Percentiles rank a stretch among this genome's conserved stretches.
Conservation (phyloP, 2,797 vertebrate species). For the Calcarius lapponicus region DNA sequence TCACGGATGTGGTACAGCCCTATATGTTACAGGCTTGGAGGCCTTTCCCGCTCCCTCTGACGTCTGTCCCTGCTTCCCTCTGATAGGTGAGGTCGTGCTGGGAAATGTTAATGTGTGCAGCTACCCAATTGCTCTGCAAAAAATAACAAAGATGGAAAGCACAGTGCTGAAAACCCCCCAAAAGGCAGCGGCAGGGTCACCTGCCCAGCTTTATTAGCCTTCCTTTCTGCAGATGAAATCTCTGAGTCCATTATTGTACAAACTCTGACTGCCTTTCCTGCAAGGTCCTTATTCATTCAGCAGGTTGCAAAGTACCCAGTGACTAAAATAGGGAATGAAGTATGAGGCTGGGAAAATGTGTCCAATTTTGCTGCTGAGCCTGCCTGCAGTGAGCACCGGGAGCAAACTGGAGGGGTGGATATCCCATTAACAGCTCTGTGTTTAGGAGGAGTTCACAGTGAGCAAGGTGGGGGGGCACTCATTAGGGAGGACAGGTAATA, state of each 20-base stretch:
- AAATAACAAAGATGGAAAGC: background rate
- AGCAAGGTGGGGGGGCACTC: background rate
- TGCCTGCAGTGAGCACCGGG: background rate
- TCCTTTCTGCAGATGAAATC: background rate
- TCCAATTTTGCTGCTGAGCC: background rate
- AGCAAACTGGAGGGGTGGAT: background rate
- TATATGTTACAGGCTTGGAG: constrained; percentile 15
- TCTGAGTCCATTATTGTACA: background rate
- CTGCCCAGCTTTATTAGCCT: background rate
- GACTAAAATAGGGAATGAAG: background rate
- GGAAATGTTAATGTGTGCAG: constrained; percentile 27
- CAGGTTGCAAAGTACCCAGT: background rate
- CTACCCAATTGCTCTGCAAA: background rate
- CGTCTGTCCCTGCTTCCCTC: background rate
- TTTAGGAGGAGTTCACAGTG: background rate
- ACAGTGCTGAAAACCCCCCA: background rate
- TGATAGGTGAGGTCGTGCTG: constrained; percentile 15
- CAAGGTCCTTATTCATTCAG: background rate
- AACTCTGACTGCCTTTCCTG: background rate
- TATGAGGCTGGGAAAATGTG: background rate
- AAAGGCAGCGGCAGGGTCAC: background rate
- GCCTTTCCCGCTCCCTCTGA: constrained; percentile 30
- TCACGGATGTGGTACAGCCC: background rate
- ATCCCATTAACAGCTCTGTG: background rate
- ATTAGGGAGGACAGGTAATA: background rate